Evolutionary conservation across 1,140 invertebrate genomes (phyloP).

Genomic region (Pteromalus puparum): DNA sequence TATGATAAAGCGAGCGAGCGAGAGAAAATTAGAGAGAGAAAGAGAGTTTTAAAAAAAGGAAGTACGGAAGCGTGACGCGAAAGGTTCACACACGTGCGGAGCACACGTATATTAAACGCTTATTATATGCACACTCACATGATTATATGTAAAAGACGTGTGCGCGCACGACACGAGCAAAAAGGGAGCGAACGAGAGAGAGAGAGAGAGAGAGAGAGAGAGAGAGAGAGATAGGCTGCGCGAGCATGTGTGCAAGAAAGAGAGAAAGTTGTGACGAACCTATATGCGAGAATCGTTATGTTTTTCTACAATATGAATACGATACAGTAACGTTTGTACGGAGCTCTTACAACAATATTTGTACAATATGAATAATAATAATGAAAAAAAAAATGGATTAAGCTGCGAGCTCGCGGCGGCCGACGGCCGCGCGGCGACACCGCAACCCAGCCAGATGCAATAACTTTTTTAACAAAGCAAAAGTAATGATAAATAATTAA

Average conservation of each 20-base stretch:
- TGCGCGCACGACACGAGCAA: background rate
- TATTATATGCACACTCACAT: background rate
- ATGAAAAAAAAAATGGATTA: conserved; percentile 31
- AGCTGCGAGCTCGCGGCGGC: background rate
- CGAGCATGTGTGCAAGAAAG: background rate
- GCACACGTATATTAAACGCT: background rate
- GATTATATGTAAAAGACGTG: background rate
- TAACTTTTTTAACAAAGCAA: conserved; percentile 72
- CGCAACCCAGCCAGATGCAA: conserved; percentile 67
- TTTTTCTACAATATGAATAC: conserved; percentile 67
- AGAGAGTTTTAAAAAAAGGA: conserved; percentile 3
- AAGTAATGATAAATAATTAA: conserved; percentile 31
- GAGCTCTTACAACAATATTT: conserved; percentile 74
- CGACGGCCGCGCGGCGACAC: background rate
- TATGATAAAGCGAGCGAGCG: conserved; percentile 34
- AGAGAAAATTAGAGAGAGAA: conserved; percentile 27
- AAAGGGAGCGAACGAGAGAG: background rate
- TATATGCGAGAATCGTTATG: conserved; percentile 70
- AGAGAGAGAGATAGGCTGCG: conserved; percentile 17
- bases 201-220: background rate
- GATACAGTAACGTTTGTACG: conserved; percentile 73
- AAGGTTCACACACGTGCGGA: background rate
- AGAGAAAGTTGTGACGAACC: conserved; percentile 55
- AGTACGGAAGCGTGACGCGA: conserved; percentile 23
- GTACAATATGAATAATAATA: conserved; percentile 69